These are phyloP conservation scores for Epizoanthus fatuus DNA, from an alignment of 92 coral and sea anemone genomes.

Conservation along the genomic window DNA sequence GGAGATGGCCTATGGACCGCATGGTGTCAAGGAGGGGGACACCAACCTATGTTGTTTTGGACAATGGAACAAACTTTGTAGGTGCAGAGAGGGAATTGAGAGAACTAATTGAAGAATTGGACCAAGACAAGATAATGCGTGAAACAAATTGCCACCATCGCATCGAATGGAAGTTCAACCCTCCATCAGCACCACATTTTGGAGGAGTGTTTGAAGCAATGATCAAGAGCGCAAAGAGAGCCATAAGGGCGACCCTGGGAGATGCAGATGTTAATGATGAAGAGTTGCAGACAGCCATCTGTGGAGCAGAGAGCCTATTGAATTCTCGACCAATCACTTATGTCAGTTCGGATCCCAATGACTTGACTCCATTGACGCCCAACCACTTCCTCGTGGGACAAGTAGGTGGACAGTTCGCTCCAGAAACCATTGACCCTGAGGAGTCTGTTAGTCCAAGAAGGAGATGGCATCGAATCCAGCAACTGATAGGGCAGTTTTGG, in stretches of 20 bases:
- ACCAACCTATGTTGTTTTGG: conserved; percentile 38
- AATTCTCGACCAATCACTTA: conserved; percentile 25
- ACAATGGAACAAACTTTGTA: conserved; percentile 65
- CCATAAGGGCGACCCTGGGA: conserved; percentile 51
- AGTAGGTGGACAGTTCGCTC: conserved; percentile 74
- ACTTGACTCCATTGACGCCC: conserved; percentile 42
- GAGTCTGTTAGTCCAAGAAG: conserved; percentile 59
- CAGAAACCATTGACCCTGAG: conserved; percentile 58
- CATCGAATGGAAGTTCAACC: conserved; percentile 74
- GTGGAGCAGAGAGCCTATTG: conserved; percentile 51
- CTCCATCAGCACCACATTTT: conserved; percentile 65
- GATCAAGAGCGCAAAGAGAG: conserved; percentile 74
- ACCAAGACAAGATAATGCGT: conserved; percentile 46
- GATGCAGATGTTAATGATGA: conserved; percentile 57
- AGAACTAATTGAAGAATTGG: conserved; percentile 52
- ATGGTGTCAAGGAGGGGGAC: conserved; percentile 69
- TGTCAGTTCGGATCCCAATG: conserved; percentile 61
- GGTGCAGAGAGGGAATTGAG: conserved; percentile 66
- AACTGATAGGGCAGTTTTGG: conserved; percentile 70
- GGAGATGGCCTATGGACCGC: too few species aligned
- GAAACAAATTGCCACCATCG: conserved; percentile 49
- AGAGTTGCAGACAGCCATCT: conserved; percentile 67
- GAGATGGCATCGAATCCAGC: conserved; percentile 76
- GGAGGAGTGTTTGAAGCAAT: conserved; percentile 74
- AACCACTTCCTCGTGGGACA: conserved; percentile 51